phyloP scores from a whole-genome alignment of 2,797 vertebrate genomes.

The Pogonophryne albipinna region DNA sequence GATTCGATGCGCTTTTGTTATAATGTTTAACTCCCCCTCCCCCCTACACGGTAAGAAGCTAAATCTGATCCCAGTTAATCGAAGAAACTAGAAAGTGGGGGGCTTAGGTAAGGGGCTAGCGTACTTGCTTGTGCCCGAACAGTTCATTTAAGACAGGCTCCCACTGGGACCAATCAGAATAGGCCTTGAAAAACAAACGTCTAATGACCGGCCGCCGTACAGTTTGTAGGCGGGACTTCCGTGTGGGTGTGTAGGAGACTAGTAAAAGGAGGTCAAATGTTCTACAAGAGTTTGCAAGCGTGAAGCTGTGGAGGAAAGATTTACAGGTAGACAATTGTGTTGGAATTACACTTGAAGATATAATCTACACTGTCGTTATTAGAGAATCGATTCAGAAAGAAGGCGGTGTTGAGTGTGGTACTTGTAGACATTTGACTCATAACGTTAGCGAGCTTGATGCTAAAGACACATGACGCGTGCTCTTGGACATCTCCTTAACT shows the following conservation, averaged over 20 bases:
- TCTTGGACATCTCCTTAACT: background rate
- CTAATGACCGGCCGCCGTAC: conserved; percentile 43
- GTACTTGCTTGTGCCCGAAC: conserved; percentile 38
- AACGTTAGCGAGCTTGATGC: conserved; percentile 39
- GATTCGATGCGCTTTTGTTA: background rate
- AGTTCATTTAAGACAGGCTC: conserved; percentile 16
- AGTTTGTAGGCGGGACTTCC: conserved; percentile 41
- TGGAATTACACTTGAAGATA: background rate
- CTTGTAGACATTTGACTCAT: background rate
- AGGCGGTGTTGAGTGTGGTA: background rate
- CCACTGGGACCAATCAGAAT: conserved; percentile 46
- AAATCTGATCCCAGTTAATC: conserved; percentile 22
- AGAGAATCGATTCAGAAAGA: background rate
- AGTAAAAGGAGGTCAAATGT: conserved; percentile 77
- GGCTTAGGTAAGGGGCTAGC: background rate
- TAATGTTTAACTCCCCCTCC: background rate
- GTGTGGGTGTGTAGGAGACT: conserved; percentile 53
- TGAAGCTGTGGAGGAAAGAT: background rate
- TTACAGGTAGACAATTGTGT: background rate
- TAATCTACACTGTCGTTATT: background rate
- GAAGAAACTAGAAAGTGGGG: background rate
- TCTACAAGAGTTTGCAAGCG: conserved; percentile 42
- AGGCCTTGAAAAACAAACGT: fast-evolving
- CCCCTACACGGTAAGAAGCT: too few species aligned
- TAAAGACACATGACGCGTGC: conserved; percentile 53